Conservation (phyloP, 2,888 invertebrate genomes). For the Epirrhoe tristata region DNA sequence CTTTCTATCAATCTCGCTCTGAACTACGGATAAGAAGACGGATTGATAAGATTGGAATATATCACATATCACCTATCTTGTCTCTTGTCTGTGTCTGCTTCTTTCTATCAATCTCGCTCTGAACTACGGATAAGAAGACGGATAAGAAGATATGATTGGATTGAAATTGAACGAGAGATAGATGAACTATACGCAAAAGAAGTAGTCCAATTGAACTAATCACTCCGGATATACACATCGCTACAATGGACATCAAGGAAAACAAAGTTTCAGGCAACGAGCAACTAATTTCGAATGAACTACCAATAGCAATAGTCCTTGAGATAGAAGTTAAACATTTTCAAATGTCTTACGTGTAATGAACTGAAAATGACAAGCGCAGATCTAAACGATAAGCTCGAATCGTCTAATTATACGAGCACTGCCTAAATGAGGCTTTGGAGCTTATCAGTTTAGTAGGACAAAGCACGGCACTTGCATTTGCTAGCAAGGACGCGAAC, state of each 20-base stretch:
- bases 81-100: too few relatives aligned
- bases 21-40: too few relatives aligned
- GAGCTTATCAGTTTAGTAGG: slow-evolving; percentile 78
- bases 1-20: too few relatives aligned
- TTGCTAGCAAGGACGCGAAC: slow-evolving; percentile 76
- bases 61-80: too few relatives aligned
- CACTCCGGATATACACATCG: too few relatives aligned
- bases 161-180: too few relatives aligned
- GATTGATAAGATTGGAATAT: too few relatives aligned
- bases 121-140: too few relatives aligned
- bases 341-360: slow-evolving; percentile 22
- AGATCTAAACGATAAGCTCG: slow-evolving; percentile 29
- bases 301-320: neutral
- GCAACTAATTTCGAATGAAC: neutral
- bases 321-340: slow-evolving; percentile 5
- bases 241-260: neutral
- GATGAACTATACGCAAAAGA: too few relatives aligned
- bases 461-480: slow-evolving; percentile 78
- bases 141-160: too few relatives aligned
- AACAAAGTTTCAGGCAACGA: slow-evolving; percentile 1
- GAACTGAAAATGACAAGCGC: slow-evolving; percentile 24
- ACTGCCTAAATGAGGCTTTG: slow-evolving; percentile 51
- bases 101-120: too few relatives aligned
- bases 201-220: too few relatives aligned
- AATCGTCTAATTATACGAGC: slow-evolving; percentile 26